These are phyloP conservation scores for Eulemur albifrons DNA, from an alignment of 2,797 vertebrate species.

Conservation along the genomic window DNA sequence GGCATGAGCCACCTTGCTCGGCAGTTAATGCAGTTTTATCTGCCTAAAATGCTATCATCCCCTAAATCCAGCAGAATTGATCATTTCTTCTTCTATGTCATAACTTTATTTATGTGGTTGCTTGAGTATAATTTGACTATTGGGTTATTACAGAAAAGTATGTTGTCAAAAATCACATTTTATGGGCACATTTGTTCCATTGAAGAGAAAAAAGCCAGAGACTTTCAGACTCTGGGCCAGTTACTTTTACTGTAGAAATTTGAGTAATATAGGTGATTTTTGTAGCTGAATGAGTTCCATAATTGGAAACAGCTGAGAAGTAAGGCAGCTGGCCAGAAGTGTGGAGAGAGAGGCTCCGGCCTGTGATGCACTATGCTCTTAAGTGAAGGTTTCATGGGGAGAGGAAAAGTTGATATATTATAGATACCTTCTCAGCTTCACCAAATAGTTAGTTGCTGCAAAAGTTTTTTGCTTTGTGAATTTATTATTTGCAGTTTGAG, in stretches of 20 bases:
- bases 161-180: conserved; percentile 28
- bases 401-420: not conserved
- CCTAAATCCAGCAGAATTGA: not conserved
- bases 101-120: not conserved
- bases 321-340: not conserved
- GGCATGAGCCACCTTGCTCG: not conserved
- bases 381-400: not conserved
- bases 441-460: not conserved
- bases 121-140: conserved; percentile 15
- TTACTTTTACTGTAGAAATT: conserved; percentile 40
- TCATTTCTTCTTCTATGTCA: not conserved
- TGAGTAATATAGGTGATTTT: conserved; percentile 18
- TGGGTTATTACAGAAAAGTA: conserved; percentile 13
- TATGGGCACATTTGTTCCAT: not conserved
- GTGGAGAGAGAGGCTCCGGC: not conserved
- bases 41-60: conserved; percentile 24
- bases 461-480: not conserved
- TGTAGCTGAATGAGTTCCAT: not conserved
- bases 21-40: not conserved
- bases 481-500: conserved; percentile 33
- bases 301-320: conserved; percentile 37
- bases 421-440: not conserved
- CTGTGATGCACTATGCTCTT: not conserved
- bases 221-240: not conserved
- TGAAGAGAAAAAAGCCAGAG: conserved; percentile 38